Evolutionary conservation across 1,140 invertebrate genomes (phyloP), one percentile per base, ranked within the genome.

Genomic region (Brachionus rotundiformis): DNA sequence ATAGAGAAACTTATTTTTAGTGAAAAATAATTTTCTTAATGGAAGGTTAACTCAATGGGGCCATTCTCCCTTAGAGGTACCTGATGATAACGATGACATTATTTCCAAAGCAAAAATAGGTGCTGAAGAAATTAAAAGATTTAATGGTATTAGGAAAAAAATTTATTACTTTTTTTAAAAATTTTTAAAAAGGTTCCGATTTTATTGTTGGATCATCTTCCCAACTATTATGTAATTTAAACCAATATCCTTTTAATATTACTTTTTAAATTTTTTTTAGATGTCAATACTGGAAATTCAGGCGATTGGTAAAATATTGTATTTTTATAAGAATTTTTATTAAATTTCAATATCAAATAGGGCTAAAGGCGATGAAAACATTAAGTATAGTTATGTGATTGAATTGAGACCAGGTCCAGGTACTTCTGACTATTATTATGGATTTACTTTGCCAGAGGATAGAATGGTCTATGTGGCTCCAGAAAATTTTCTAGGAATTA

Each of bases 331-430:
- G 36, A 31, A 11, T 68, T 68, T 36, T 13, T 33, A n/a, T 68
- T 33, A 33, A n/a, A n/a, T n/a, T n/a, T n/a, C n/a, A n/a, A n/a
- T n/a, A n/a, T n/a, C n/a, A n/a, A n/a, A n/a, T 7, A 39, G 84
- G 84, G 82, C 83, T 6, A 83, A 83, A 59, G 73, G 68, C 3
- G 49, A n/a, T 19, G 83, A 80, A 13, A 75, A 79, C 2, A 82
- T 84, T 10, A 82, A 83, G 36, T 85, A 84, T 39, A 29, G 82
- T 2, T 84, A 83, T 44, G 82, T 83, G 6, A 65, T 84, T 36
- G 84, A 84, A 16, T 71, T 85, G 31, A 54, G 59, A 27, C 79
- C 79, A 77, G 41, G 73, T 59, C 73, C 73, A 29, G 73, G 73
- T 11, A 77, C 73, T 3, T 29, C 73, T 13, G 73, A 77, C 33